Conservation (phyloP, 2,113 vertebrate genomes). For the Scytalopus superciliaris region DNA sequence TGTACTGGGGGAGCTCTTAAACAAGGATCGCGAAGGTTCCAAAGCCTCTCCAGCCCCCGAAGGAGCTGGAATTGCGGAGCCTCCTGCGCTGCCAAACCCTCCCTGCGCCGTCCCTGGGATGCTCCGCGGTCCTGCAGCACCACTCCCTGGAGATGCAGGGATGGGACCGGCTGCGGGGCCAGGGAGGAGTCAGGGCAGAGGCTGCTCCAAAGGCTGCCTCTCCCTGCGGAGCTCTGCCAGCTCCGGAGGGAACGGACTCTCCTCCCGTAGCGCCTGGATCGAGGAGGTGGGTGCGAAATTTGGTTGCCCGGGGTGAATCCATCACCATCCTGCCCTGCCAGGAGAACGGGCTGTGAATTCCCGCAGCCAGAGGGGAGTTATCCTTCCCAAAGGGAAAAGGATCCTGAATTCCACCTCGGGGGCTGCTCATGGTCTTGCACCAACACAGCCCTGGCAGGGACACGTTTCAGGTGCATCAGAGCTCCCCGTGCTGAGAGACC, state of each 20-base stretch:
- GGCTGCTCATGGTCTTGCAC: not conserved
- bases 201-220: not conserved
- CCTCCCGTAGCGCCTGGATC: not conserved
- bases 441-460: not conserved
- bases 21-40: not conserved
- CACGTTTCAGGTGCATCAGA: no score
- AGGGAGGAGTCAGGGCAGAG: not conserved
- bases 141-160: constrained; percentile 8
- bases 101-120: no score
- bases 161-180: not conserved
- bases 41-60: no score
- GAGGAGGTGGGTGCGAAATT: not conserved
- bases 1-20: no score
- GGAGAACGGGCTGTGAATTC: not conserved
- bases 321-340: not conserved
- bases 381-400: not conserved
- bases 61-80: not conserved
- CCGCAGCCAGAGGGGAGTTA: not conserved
- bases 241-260: rapidly evolving
- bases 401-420: not conserved
- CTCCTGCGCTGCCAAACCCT: not conserved
- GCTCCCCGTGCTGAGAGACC: not conserved
- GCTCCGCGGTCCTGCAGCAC: constrained; percentile 22
- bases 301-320: not conserved
- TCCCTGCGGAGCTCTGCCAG: not conserved